These are phyloP conservation scores for Aphodius sticticus DNA, from an alignment of 2,888 invertebrate genomes.

Conservation along the genomic window DNA sequence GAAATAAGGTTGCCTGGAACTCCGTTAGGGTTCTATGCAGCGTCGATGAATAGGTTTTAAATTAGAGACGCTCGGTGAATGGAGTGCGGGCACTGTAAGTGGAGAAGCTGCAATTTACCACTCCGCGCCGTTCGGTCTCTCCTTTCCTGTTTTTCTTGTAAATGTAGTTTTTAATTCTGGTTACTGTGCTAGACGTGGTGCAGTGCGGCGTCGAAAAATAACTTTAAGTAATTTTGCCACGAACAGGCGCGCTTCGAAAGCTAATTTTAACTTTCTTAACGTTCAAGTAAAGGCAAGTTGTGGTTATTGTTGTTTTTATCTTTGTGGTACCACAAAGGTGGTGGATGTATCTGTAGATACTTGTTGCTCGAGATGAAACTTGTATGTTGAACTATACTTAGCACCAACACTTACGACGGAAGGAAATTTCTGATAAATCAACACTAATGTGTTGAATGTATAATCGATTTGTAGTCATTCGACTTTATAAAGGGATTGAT, in stretches of 20 bases:
- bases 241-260: neutral
- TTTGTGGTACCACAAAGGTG: too few relatives aligned
- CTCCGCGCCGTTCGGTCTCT: neutral
- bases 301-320: neutral
- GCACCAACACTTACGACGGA: too few relatives aligned
- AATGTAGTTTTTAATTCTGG: neutral
- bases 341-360: too few relatives aligned
- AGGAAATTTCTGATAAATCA: too few relatives aligned
- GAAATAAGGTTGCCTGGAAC: neutral
- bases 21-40: neutral
- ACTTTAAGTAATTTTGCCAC: neutral
- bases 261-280: neutral
- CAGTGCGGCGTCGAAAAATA: neutral
- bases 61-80: neutral
- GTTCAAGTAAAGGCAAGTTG: neutral
- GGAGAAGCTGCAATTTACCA: conserved; percentile 4
- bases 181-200: neutral
- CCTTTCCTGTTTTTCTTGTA: neutral
- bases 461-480: too few relatives aligned
- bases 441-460: too few relatives aligned
- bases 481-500: too few relatives aligned
- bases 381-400: too few relatives aligned
- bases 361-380: too few relatives aligned
- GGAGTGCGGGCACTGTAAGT: neutral
- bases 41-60: conserved; percentile 4